Percentiles rank a stretch among this genome's conserved stretches.
phyloP scores from a whole-genome alignment of 2,113 vertebrate species.

The Misgurnus mizolepis region DNA sequence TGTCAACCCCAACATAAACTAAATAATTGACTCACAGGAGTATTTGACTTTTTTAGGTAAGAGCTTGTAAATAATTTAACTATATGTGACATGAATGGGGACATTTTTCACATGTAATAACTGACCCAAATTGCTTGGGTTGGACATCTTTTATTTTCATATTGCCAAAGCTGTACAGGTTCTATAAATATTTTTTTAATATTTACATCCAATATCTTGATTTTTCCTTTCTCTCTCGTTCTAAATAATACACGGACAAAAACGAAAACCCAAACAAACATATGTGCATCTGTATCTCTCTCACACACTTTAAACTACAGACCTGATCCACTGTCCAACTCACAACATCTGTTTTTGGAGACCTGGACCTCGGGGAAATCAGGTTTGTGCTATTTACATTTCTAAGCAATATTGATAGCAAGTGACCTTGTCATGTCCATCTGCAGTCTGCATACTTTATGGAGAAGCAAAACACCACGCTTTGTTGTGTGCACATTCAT shows the following conservation, averaged over 20 bases:
- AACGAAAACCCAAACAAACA: constrained; percentile 26
- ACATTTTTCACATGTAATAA: neutral
- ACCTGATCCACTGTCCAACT: constrained; percentile 49
- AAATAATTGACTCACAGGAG: too few relatives aligned
- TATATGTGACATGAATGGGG: neutral
- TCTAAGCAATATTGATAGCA: constrained; percentile 2
- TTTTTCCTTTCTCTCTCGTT: constrained; percentile 42
- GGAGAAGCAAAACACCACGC: constrained; percentile 4
- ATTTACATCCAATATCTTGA: constrained; percentile 63
- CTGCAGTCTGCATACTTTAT: constrained; percentile 20
- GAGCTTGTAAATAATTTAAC: too few relatives aligned
- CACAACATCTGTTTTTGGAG: constrained; percentile 45
- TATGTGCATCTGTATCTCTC: constrained; percentile 32
- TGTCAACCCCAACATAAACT: too few relatives aligned
- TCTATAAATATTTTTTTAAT: constrained; percentile 75
- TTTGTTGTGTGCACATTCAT: constrained; percentile 14
- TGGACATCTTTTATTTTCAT: constrained; percentile 75
- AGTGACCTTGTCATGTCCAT: constrained; percentile 21
- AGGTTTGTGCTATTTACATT: constrained; percentile 54
- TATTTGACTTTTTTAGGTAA: too few relatives aligned
- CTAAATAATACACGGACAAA: constrained; percentile 32
- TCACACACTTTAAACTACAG: constrained; percentile 44
- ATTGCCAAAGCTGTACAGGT: constrained; percentile 77
- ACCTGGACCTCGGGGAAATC: constrained; percentile 36
- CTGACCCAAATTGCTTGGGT: constrained; percentile 46